Evolutionary conservation across 2,113 vertebrate species (phyloP).

Genomic region (Alosa alosa): DNA sequence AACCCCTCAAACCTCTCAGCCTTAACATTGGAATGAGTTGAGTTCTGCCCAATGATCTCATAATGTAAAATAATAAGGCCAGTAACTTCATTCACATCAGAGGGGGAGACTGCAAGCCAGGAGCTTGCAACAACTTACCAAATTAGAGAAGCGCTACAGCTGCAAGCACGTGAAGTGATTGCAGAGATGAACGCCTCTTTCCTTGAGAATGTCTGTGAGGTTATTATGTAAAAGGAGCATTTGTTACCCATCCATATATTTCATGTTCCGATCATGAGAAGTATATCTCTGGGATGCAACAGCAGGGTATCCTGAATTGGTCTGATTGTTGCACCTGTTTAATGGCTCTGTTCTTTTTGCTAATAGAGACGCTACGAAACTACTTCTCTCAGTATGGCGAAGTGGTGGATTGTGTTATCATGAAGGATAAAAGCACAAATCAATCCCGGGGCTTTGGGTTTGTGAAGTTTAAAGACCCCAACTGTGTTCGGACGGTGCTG

Average conservation of each 20-base stretch:
- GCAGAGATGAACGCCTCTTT: background rate
- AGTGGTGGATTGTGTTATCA: conserved; percentile 99
- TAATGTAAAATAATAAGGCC: background rate
- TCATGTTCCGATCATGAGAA: background rate
- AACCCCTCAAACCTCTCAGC: background rate
- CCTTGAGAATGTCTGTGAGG: background rate
- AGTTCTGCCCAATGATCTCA: conserved; percentile 4
- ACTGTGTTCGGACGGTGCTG: conserved; percentile 96
- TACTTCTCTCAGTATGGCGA: conserved; percentile 99
- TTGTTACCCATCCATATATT: background rate
- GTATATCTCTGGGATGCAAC: background rate
- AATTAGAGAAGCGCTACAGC: background rate
- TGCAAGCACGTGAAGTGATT: background rate
- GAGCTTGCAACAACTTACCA: background rate
- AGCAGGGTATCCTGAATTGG: background rate
- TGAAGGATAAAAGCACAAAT: conserved; percentile 99
- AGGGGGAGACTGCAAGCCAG: background rate
- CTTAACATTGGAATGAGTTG: background rate
- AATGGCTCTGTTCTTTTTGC: conserved; percentile 42
- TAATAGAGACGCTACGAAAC: conserved; percentile 90
- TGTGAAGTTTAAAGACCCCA: conserved; percentile 99
- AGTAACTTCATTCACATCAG: background rate
- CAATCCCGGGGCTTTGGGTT: conserved; percentile 98
- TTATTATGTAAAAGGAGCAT: background rate
- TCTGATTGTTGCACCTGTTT: background rate